Evolutionary conservation across 1,140 invertebrate genomes (phyloP), one percentile per base, ranked within the genome.

Genomic region (Ceratina australensis): DNA sequence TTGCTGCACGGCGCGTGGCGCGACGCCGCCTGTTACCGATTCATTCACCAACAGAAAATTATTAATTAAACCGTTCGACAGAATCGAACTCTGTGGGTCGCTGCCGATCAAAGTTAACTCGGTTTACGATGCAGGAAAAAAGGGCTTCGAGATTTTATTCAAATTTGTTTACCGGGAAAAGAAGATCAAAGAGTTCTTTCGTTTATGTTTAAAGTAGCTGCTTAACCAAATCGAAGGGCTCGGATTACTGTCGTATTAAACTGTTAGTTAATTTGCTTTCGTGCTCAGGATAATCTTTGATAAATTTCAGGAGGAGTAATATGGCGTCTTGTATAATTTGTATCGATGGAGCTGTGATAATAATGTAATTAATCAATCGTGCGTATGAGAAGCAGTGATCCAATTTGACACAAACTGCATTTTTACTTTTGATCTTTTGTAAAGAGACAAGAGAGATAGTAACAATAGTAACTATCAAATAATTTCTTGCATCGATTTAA

Each of bases 311-410:
- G 7, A 22, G 20, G 61, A 13, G 18, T 28, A 28, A n/a, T 5
- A 4, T 1, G 20, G 7, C 16, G 15, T 20, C 28, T 18, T 57
- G 50, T n/a, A 49, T 20, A 52, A 22, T 59, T 59, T 22, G 16
- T 33, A 74, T 57, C 28, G n/a, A n/a, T n/a, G n/a, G n/a, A n/a
- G 22, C 26, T 2, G 16, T 49, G 63, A 33, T 75, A 75, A 20
- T 18, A 13, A 24, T 4, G 15, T 42, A 10, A 42, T 42, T 42
- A 54, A 76, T 69, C 5, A 52, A 71, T 71, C 20, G 10, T 49
- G 47, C 28, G 57, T 50, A 68, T 42, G 24, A 49, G 24, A n/a
- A 28, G 8, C 20, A 22, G 47, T 69, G 57, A 69, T 15, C 24
- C 10, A 54, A 61, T 56, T 47, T 60, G 8, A 15, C 60, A n/a